Evolutionary conservation across 2,797 vertebrate species (phyloP).

Genomic region (Crenichthys baileyi): DNA sequence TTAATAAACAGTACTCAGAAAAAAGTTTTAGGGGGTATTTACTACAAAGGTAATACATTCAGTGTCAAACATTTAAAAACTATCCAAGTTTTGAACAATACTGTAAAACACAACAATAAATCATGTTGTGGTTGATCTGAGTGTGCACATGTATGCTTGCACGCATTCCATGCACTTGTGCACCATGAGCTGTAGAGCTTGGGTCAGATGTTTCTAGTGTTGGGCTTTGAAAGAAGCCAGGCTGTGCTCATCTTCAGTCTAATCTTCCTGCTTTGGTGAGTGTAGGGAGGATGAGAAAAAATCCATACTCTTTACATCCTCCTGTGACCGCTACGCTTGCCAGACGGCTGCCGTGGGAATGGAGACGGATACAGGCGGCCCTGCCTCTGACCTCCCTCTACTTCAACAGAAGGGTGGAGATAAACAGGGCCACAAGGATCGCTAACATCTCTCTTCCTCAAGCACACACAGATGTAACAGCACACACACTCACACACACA

Average conservation of each 20-base stretch:
- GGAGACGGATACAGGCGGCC: conserved; percentile 73
- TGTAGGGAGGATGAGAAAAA: conserved; percentile 67
- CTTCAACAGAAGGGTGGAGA: conserved; percentile 74
- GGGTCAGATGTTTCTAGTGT: conserved; percentile 67
- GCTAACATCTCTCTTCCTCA: conserved; percentile 75
- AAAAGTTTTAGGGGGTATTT: background rate
- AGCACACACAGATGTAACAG: conserved; percentile 39
- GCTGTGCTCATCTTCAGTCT: conserved; percentile 73
- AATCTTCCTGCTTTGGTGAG: conserved; percentile 71
- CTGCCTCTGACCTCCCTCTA: conserved; percentile 78
- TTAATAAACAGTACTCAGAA: background rate
- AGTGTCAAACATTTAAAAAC: conserved; percentile 52
- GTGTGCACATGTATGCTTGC: conserved; percentile 16
- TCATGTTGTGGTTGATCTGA: conserved; percentile 20
- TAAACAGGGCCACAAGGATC: conserved; percentile 78
- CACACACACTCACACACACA: conserved; percentile 39
- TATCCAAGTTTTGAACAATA: conserved; percentile 57
- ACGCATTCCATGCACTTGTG: conserved; percentile 11
- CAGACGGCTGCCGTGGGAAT: conserved; percentile 81
- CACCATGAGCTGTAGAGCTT: conserved; percentile 59
- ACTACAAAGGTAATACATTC: background rate
- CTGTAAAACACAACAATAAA: conserved; percentile 44
- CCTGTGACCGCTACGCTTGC: conserved; percentile 77
- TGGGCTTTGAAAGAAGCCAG: conserved; percentile 71
- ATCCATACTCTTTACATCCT: conserved; percentile 81